Evolutionary conservation across 2,113 vertebrate species (phyloP).

Genomic region (Rhinoderma darwinii): DNA sequence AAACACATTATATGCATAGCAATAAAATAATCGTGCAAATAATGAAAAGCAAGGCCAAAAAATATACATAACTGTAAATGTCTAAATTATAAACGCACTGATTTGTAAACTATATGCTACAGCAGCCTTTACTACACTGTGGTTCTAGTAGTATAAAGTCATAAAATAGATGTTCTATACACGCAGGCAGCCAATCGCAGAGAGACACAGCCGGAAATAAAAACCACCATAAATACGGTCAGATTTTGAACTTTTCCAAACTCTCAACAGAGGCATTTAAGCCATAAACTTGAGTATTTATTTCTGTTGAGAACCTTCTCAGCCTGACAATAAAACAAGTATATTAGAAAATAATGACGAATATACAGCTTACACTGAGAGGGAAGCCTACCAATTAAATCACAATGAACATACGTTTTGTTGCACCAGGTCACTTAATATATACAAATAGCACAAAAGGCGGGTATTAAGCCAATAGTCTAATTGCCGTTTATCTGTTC

Average conservation of each 20-base stretch:
- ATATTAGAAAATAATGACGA: conserved; percentile 25
- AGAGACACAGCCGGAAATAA: neutral
- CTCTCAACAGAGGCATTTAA: neutral
- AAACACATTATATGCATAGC: too few relatives aligned
- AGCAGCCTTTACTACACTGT: too few relatives aligned
- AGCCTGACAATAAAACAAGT: conserved; percentile 32
- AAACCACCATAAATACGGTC: neutral
- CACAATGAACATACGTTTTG: neutral
- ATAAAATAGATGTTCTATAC: neutral
- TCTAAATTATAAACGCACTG: too few relatives aligned
- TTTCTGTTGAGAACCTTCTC: neutral
- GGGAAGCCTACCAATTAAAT: neutral
- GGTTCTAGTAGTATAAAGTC: too few relatives aligned
- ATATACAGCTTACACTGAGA: conserved; percentile 20
- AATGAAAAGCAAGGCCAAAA: too few relatives aligned
- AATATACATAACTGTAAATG: too few relatives aligned
- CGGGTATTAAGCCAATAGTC: too few relatives aligned
- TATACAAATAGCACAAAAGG: too few relatives aligned
- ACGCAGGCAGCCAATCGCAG: neutral
- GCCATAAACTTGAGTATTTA: conserved; percentile 26
- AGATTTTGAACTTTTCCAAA: conserved; percentile 10
- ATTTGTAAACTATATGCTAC: too few relatives aligned
- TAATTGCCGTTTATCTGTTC: too few relatives aligned
- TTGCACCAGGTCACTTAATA: neutral
- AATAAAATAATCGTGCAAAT: too few relatives aligned